Evolutionary conservation across 2,888 invertebrate species (phyloP).

Genomic region (Thalpophila matura): DNA sequence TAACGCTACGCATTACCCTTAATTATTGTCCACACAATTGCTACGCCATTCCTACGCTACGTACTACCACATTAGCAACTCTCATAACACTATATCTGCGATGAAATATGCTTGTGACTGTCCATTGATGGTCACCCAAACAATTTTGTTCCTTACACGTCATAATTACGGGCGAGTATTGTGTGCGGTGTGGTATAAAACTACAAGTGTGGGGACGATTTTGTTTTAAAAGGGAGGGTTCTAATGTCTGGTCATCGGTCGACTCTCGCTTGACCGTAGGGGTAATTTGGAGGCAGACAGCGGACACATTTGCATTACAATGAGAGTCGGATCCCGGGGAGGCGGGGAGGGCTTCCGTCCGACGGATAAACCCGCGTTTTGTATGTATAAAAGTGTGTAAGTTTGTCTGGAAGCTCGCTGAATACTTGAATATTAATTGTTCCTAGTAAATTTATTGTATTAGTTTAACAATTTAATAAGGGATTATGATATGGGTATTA

Average conservation of each 20-base stretch:
- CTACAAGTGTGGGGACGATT: conserved; percentile 75
- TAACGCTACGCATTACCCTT: conserved; percentile 78
- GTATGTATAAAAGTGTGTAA: conserved; percentile 81
- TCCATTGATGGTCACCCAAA: conserved; percentile 62
- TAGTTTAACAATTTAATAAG: conserved; percentile 37
- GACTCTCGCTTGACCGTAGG: conserved; percentile 88
- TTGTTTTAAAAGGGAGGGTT: conserved; percentile 87
- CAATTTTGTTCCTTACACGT: conserved; percentile 69
- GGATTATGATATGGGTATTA: background rate
- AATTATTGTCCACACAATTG: conserved; percentile 88
- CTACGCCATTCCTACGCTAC: conserved; percentile 79
- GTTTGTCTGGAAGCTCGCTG: conserved; percentile 75
- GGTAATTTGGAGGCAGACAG: conserved; percentile 90
- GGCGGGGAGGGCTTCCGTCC: conserved; percentile 82
- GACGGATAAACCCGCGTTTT: conserved; percentile 83
- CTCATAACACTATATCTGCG: conserved; percentile 86
- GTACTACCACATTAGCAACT: conserved; percentile 85
- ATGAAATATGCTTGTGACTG: conserved; percentile 84
- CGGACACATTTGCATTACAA: conserved; percentile 90
- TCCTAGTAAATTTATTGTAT: conserved; percentile 64
- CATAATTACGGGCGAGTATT: conserved; percentile 73
- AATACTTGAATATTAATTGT: conserved; percentile 83
- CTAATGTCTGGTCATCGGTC: conserved; percentile 87
- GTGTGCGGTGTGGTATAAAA: conserved; percentile 62
- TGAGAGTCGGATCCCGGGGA: conserved; percentile 82